Evolutionary conservation across 1,140 invertebrate genomes (phyloP).

Genomic region (Galendromus occidentalis): DNA sequence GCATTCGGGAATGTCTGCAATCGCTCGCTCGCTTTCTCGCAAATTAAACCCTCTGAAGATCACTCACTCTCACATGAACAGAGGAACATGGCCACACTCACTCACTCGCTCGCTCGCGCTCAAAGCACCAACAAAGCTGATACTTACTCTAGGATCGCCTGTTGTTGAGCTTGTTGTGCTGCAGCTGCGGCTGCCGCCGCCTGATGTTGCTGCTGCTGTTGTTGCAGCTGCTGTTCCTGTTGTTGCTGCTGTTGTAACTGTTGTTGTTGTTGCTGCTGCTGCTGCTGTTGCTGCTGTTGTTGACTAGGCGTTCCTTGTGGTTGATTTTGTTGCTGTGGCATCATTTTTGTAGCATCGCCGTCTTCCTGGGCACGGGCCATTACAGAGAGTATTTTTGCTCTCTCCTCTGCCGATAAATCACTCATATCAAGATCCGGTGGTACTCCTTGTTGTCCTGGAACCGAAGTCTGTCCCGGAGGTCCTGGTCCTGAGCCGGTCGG

Average conservation of each 20-base stretch:
- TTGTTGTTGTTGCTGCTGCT: constrained; percentile 14
- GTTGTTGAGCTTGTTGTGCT: too few relatives aligned
- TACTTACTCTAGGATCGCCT: too few relatives aligned
- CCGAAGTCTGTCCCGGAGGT: neutral
- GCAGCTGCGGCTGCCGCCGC: neutral
- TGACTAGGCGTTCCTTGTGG: neutral
- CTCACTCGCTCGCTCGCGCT: too few relatives aligned
- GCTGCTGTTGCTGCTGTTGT: constrained; percentile 9
- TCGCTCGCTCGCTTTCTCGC: too few relatives aligned
- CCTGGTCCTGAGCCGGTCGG: constrained; percentile 12
- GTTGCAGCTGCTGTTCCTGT: neutral
- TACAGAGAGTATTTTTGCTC: constrained; percentile 36
- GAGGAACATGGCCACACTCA: too few relatives aligned
- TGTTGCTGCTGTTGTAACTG: constrained; percentile 2
- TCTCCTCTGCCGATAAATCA: constrained; percentile 37
- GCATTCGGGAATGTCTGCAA: too few relatives aligned
- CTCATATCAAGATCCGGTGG: constrained; percentile 36
- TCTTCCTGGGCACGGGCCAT: constrained; percentile 36
- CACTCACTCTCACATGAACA: too few relatives aligned
- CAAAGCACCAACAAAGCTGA: too few relatives aligned
- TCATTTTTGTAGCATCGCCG: constrained; percentile 15
- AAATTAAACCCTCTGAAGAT: too few relatives aligned
- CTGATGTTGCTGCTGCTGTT: neutral
- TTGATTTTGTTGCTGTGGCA: constrained; percentile 13
- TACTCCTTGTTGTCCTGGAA: neutral